Evolutionary conservation across 2,888 invertebrate species (phyloP), one percentile per base, ranked within the genome.

Genomic region (Ophonus ardosiacus): DNA sequence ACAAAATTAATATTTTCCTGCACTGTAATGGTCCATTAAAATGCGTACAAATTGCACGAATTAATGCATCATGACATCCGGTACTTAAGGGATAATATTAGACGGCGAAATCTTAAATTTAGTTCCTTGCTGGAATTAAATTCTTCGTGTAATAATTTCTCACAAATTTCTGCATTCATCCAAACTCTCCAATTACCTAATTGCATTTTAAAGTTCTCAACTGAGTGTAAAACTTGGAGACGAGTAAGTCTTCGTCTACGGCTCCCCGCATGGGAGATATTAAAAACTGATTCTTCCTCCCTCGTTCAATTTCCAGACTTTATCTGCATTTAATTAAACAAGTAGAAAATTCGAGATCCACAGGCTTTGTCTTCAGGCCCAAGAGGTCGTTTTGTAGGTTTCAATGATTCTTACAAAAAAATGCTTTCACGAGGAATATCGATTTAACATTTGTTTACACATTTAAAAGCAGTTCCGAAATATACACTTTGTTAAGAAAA

Each of bases 121-220:
- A 51, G 43, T 51, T 51, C 10, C 43, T 51, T 10, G 6, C 10
- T 51, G 43, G 43, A 51, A 51, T 51, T 8, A 51, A 51, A 51
- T 51, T 51, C 43, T 51, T 51, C 43, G 43, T 51, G 43, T 2
- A 51, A 51, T 51, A 51, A 51, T 51, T 51, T 51, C 43, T 51
- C 13, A 10, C 43, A 10, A 51, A 51, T 51, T 51, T 51, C 43
- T 51, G 43, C 43, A 51, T 68, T 15, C 24, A 18, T 8, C 31
- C 43, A 68, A 82, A 82, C 82, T 65, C 81, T 82, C 71, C 71
- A 82, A 82, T 82, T 82, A 82, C 38, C 56, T 82, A 82, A 82
- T 82, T 82, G 68, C 57, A 71, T 71, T 65, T 71, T 81, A 81
- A 81, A 81, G 51, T 81, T 74, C 43, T 18, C 31, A 68, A 40